Conservation (phyloP, 2,797 vertebrate genomes). For the Moxostoma hubbsi region DNA sequence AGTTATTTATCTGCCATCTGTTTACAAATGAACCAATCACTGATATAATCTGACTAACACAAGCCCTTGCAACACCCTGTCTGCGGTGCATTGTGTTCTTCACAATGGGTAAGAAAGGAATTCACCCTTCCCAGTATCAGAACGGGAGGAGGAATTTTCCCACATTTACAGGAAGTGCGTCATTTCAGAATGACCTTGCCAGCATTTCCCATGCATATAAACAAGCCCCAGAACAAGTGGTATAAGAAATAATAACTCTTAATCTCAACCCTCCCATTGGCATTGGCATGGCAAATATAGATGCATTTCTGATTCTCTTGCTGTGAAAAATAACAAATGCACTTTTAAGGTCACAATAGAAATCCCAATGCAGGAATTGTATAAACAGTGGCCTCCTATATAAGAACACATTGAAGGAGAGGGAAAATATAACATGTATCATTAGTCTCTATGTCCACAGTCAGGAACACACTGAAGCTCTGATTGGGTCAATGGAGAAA, state of each 20-base stretch:
- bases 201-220: constrained; percentile 1
- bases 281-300: neutral
- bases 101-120: constrained; percentile 32
- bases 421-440: too few relatives aligned
- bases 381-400: too few relatives aligned
- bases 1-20: too few relatives aligned
- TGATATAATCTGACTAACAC: constrained; percentile 6
- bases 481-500: too few relatives aligned
- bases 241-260: neutral
- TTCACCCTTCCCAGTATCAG: neutral
- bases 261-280: too few relatives aligned
- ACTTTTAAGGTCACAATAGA: neutral
- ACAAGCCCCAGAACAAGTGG: neutral
- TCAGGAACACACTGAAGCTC: too few relatives aligned
- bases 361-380: too few relatives aligned
- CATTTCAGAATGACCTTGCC: constrained; percentile 25
- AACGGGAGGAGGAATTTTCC: neutral
- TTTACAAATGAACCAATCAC: neutral
- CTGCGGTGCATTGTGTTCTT: constrained; percentile 19
- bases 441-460: too few relatives aligned
- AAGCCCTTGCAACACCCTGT: constrained; percentile 18
- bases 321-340: constrained; percentile 2
- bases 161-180: constrained; percentile 47
- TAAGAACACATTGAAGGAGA: too few relatives aligned
- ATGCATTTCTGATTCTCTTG: neutral